Percentiles rank a stretch among this genome's conserved stretches.
Evolutionary conservation across 2,888 invertebrate species (phyloP).

Genomic region (Operophtera brumata): DNA sequence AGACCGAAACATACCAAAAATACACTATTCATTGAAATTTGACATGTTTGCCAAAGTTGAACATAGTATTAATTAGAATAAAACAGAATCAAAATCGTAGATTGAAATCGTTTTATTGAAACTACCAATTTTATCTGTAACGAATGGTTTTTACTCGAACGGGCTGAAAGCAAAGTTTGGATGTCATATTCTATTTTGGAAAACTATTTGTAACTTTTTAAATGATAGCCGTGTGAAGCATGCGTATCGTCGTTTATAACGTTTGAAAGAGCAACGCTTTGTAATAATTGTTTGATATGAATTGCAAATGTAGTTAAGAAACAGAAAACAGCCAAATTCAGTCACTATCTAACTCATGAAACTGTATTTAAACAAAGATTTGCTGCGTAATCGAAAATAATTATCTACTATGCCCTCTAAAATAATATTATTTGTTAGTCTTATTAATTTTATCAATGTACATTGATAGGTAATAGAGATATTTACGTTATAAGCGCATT

Average conservation of each 20-base stretch:
- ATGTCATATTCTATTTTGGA: constrained; percentile 60
- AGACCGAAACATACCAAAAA: constrained; percentile 4
- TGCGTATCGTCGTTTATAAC: background rate
- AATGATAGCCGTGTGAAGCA: constrained; percentile 31
- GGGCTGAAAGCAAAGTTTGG: constrained; percentile 69
- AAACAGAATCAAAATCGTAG: constrained; percentile 58
- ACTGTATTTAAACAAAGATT: too few relatives aligned
- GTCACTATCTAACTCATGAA: too few relatives aligned
- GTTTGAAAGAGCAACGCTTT: background rate
- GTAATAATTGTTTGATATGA: background rate
- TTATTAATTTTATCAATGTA: too few relatives aligned
- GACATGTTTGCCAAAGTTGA: constrained; percentile 21
- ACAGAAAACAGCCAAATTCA: too few relatives aligned
- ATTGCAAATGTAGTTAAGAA: too few relatives aligned
- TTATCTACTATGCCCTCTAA: too few relatives aligned
- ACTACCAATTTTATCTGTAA: constrained; percentile 52
- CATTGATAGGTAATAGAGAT: too few relatives aligned
- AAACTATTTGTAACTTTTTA: constrained; percentile 48
- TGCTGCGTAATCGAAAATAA: too few relatives aligned
- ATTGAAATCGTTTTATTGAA: constrained; percentile 60
- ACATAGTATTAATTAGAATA: constrained; percentile 53
- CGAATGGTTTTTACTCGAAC: constrained; percentile 57
- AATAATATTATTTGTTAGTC: too few relatives aligned
- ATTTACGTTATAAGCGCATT: too few relatives aligned
- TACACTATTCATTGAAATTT: constrained; percentile 19